A percentile compares a stretch with the other conserved stretches of the same genome.
phyloP scores from a whole-genome alignment of 2,797 vertebrate genomes.

The Enteromius mattozi region DNA sequence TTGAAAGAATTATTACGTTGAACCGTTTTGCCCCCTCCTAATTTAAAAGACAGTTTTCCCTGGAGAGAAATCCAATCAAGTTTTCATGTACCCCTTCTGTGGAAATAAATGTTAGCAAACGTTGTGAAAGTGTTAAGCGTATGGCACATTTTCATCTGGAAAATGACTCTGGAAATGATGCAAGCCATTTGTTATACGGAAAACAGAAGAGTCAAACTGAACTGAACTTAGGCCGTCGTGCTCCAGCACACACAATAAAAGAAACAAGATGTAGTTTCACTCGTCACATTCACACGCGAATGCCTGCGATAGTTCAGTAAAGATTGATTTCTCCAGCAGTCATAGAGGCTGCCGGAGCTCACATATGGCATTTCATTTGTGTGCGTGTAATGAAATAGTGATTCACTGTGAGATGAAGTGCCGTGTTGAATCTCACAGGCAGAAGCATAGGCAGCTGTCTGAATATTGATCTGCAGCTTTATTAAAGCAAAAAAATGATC shows the following conservation, averaged over 20 bases:
- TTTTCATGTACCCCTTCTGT: conserved; percentile 55
- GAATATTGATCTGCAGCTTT: conserved; percentile 15
- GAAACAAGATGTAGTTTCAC: conserved; percentile 23
- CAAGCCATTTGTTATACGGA: conserved; percentile 51
- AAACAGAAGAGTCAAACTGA: not conserved
- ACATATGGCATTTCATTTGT: conserved; percentile 70
- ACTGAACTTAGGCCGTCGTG: conserved; percentile 41
- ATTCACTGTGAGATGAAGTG: conserved; percentile 62
- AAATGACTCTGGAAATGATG: conserved; percentile 62
- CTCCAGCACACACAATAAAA: conserved; percentile 22
- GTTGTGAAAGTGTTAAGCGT: conserved; percentile 56
- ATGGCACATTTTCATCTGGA: conserved; percentile 58
- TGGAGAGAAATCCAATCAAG: conserved; percentile 60
- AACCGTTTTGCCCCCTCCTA: not conserved
- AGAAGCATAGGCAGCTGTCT: conserved; percentile 2
- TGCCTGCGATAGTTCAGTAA: conserved; percentile 11
- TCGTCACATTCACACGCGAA: conserved; percentile 18
- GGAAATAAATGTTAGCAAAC: conserved; percentile 60
- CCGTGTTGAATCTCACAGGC: conserved; percentile 33
- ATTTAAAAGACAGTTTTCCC: conserved; percentile 37
- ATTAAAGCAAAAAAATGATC: not conserved
- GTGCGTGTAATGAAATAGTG: conserved; percentile 73
- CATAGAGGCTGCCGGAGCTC: conserved; percentile 54
- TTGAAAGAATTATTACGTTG: not conserved
- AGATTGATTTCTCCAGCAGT: conserved; percentile 62